Conservation (phyloP, 2,113 vertebrate genomes). For the Caranx melampygus region DNA sequence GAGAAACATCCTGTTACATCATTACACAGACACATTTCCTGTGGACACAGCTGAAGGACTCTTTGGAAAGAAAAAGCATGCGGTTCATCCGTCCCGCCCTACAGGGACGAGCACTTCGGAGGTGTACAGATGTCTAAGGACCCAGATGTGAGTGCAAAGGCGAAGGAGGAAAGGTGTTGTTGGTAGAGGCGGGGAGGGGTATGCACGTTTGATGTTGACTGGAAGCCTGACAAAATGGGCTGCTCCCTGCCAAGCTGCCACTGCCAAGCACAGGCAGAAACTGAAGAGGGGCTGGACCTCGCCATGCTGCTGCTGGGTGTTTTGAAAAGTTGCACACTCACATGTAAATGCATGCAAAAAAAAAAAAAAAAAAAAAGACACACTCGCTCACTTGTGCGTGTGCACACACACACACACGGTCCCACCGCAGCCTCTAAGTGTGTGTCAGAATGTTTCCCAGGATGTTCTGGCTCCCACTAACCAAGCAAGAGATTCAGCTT, state of each 20-base stretch:
- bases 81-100: constrained; percentile 21
- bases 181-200: constrained; percentile 40
- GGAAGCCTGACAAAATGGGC: constrained; percentile 76
- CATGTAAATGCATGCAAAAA: constrained; percentile 12
- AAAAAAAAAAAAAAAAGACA: constrained; percentile 18
- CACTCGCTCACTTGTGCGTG: constrained; percentile 4
- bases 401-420: constrained; percentile 16
- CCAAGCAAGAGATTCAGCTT: constrained; percentile 73
- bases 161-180: constrained; percentile 48
- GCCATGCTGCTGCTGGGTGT: constrained; percentile 65
- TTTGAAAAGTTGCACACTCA: constrained; percentile 58
- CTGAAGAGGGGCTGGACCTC: constrained; percentile 72
- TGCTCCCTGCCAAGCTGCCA: constrained; percentile 66
- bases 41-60: constrained; percentile 39
- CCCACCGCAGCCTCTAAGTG: constrained; percentile 45
- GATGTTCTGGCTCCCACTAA: constrained; percentile 75
- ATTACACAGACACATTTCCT: constrained; percentile 9
- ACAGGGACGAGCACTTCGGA: constrained; percentile 48
- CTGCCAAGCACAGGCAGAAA: constrained; percentile 68
- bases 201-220: constrained; percentile 73
- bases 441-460: constrained; percentile 73
- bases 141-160: constrained; percentile 45
- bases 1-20: constrained; percentile 35
- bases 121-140: constrained; percentile 66
- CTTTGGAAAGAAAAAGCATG: constrained; percentile 30